These are phyloP conservation scores for Bombus soroeensis DNA, from an alignment of 1,140 invertebrate species.

Conservation along the genomic window DNA sequence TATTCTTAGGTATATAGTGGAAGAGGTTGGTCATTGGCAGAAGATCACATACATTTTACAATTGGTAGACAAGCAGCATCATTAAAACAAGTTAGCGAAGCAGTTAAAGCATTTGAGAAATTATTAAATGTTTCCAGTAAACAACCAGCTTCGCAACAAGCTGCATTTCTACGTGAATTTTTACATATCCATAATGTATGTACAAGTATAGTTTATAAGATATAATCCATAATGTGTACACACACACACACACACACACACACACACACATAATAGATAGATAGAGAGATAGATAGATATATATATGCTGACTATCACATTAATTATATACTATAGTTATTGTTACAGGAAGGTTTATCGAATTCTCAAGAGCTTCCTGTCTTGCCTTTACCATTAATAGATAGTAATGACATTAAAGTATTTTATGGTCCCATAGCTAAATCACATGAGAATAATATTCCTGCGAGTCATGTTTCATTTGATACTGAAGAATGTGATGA, in stretches of 20 bases:
- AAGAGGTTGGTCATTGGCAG: conserved; percentile 94
- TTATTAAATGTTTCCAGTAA: conserved; percentile 90
- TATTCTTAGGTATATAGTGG: conserved; percentile 88
- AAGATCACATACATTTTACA: conserved; percentile 97
- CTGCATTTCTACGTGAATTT: conserved; percentile 94
- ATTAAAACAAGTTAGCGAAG: conserved; percentile 89
- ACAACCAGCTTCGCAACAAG: conserved; percentile 91
- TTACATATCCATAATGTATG: conserved; percentile 90
- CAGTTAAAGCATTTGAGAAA: conserved; percentile 90
- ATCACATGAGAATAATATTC: conserved; percentile 66
- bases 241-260: too few relatives aligned
- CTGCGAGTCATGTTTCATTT: conserved; percentile 73
- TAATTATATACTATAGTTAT: conserved; percentile 70
- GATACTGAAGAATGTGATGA: conserved; percentile 76
- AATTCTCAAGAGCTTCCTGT: conserved; percentile 82
- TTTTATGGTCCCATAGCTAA: conserved; percentile 84
- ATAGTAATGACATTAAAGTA: conserved; percentile 87
- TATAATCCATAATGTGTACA: not conserved
- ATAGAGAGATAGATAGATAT: not conserved
- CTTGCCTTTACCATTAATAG: conserved; percentile 88
- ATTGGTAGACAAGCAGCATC: conserved; percentile 94
- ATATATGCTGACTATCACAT: not conserved
- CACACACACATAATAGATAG: too few relatives aligned
- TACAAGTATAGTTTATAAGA: conserved; percentile 41
- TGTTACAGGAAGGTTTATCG: conserved; percentile 82